Conservation (phyloP, 2,797 vertebrate genomes). For the Anabas testudineus region DNA sequence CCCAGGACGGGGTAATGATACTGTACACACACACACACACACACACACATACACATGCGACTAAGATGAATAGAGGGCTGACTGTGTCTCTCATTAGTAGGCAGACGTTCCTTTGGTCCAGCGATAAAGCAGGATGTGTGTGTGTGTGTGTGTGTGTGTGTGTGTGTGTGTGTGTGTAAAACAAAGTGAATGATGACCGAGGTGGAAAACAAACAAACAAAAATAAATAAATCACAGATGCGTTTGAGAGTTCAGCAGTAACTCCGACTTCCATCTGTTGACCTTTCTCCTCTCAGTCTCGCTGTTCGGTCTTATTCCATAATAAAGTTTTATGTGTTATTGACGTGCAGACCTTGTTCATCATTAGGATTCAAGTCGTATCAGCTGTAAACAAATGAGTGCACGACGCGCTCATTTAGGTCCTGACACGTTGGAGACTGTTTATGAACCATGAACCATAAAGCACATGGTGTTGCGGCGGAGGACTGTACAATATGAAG, state of each 20-base stretch:
- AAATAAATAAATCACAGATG: conserved; percentile 30
- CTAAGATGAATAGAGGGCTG: conserved; percentile 54
- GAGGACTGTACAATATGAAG: conserved; percentile 8
- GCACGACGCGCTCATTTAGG: conserved; percentile 22
- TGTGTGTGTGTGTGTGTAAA: background rate
- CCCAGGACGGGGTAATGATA: conserved; percentile 55
- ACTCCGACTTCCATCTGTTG: background rate
- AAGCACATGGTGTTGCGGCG: background rate
- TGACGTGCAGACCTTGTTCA: conserved; percentile 1
- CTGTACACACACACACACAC: conserved; percentile 31
- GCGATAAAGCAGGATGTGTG: background rate
- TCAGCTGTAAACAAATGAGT: conserved; percentile 39
- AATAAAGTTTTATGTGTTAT: conserved; percentile 25
- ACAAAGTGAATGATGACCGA: conserved; percentile 2
- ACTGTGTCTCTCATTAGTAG: conserved; percentile 45
- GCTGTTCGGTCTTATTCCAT: conserved; percentile 8
- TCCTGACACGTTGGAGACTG: conserved; percentile 1
- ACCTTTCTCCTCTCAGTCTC: accelerated
- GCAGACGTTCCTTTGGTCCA: conserved; percentile 16
- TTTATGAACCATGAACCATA: conserved; percentile 17
- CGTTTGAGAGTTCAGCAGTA: conserved; percentile 13
- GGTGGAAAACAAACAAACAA: too few relatives aligned
- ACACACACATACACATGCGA: conserved; percentile 29
- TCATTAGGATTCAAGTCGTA: conserved; percentile 25
- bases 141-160: background rate